These are phyloP conservation scores for Hyphantria cunea DNA, from an alignment of 1,140 invertebrate genomes.

Conservation along the genomic window DNA sequence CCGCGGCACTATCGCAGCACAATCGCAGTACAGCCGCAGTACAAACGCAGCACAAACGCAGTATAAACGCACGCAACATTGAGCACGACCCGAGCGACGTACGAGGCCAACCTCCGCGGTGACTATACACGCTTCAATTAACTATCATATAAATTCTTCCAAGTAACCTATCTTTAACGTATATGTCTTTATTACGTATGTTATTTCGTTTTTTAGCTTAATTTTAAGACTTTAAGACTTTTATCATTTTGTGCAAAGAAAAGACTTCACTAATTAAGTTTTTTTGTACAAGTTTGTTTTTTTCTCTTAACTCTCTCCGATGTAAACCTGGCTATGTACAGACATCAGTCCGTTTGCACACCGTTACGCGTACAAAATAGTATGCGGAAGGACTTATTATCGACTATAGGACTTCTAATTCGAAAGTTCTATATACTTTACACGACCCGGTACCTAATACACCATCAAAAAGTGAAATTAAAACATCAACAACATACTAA, in stretches of 20 bases:
- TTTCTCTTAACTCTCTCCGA: conserved; percentile 7
- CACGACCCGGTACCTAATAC: conserved; percentile 38
- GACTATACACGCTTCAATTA: conserved; percentile 33
- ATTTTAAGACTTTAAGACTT: conserved; percentile 49
- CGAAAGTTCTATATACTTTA: conserved; percentile 12
- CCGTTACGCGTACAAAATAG: background rate
- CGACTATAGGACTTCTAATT: conserved; percentile 2
- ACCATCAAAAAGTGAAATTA: conserved; percentile 40
- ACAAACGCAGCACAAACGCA: too few relatives aligned
- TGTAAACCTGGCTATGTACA: conserved; percentile 5
- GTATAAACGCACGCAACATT: conserved; percentile 5
- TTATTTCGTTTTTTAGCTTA: conserved; percentile 78
- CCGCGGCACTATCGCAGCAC: background rate
- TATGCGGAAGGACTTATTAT: background rate
- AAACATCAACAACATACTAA: conserved; percentile 36
- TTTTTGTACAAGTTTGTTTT: conserved; percentile 30
- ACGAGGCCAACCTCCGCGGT: conserved; percentile 31
- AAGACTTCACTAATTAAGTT: conserved; percentile 35
- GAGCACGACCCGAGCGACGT: conserved; percentile 42
- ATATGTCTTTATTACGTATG: conserved; percentile 82
- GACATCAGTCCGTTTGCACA: background rate
- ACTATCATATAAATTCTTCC: conserved; percentile 76
- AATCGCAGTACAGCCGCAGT: too few relatives aligned
- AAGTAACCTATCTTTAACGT: conserved; percentile 76
- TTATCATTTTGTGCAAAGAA: conserved; percentile 53